Percentiles rank a stretch among this genome's conserved stretches.
Conservation (phyloP, 2,888 invertebrate genomes). For the Metalampra italica region DNA sequence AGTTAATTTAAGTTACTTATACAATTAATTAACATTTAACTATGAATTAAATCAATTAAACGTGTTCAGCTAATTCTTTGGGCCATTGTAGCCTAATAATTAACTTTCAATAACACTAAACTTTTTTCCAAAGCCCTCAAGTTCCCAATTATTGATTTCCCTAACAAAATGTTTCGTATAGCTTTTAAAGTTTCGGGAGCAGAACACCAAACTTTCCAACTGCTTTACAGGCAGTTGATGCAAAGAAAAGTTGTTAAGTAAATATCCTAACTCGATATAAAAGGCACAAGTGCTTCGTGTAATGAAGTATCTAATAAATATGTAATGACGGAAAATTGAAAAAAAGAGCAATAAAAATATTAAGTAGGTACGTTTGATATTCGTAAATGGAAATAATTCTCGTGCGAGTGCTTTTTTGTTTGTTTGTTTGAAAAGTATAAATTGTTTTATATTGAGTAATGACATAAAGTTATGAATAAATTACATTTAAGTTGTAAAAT, state of each 20-base stretch:
- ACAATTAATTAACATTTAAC: too few species aligned
- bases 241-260: constrained; percentile 29
- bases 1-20: too few species aligned
- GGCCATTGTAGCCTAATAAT: too few species aligned
- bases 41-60: too few species aligned
- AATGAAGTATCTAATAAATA: constrained; percentile 5
- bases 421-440: too few species aligned
- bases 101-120: not conserved
- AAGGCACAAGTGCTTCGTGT: constrained; percentile 25
- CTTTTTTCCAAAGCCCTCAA: constrained; percentile 1
- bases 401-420: too few species aligned
- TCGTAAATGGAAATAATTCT: too few species aligned
- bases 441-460: too few species aligned
- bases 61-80: too few species aligned
- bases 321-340: constrained; percentile 11
- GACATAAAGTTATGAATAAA: too few species aligned
- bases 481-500: too few species aligned
- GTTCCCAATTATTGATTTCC: constrained; percentile 15
- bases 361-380: too few species aligned
- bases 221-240: constrained; percentile 19
- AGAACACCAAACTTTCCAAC: constrained; percentile 12
- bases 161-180: constrained; percentile 13
- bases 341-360: not conserved
- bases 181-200: constrained; percentile 8
- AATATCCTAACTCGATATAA: constrained; percentile 29